phyloP scores from a whole-genome alignment of 2,113 vertebrate species.

The Coracopsis vasa region DNA sequence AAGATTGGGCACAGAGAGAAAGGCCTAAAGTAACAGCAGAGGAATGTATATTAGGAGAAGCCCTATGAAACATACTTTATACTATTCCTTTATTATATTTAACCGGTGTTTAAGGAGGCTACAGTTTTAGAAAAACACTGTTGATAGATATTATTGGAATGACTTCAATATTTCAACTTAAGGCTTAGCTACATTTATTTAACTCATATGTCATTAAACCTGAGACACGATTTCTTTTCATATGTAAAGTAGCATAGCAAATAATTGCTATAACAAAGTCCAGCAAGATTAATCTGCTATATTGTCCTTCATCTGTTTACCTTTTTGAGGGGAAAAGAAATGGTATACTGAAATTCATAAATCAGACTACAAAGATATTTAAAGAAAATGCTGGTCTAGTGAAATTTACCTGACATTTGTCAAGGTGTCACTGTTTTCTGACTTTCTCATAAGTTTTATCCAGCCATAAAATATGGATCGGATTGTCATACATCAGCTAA shows the following conservation, averaged over 20 bases:
- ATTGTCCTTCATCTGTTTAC: neutral
- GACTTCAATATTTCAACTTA: neutral
- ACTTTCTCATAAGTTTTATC: neutral
- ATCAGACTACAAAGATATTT: neutral
- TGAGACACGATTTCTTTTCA: neutral
- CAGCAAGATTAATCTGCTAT: neutral
- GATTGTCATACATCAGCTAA: neutral
- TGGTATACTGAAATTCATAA: neutral
- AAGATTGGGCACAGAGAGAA: slow-evolving; percentile 54
- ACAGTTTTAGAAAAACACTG: neutral
- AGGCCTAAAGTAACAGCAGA: slow-evolving; percentile 44
- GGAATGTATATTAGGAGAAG: slow-evolving; percentile 19
- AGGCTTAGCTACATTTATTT: neutral
- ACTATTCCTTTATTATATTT: neutral
- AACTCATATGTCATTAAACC: neutral
- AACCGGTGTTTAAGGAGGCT: neutral
- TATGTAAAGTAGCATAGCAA: neutral
- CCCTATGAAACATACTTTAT: neutral
- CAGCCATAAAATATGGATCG: neutral
- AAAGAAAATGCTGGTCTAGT: neutral
- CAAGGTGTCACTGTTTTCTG: neutral
- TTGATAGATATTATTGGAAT: neutral
- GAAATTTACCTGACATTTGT: neutral
- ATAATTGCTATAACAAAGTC: neutral
- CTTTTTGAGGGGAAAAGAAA: neutral